Evolutionary conservation across 2,797 vertebrate species (phyloP).

Genomic region (Tamandua tetradactyla): DNA sequence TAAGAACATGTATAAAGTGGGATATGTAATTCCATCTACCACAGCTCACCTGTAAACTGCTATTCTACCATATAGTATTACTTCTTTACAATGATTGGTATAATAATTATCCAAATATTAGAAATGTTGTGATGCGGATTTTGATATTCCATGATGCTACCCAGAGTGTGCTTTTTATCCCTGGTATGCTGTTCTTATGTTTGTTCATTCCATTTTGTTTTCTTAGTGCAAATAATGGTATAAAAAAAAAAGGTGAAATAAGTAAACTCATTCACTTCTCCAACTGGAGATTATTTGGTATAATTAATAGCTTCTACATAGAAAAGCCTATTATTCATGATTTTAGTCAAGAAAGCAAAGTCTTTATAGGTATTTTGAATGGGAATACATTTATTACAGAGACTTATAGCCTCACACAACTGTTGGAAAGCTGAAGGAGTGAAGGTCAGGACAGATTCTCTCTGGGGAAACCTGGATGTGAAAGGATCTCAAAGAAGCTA

Average conservation of each 20-base stretch:
- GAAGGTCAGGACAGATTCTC: background rate
- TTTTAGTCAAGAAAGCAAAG: background rate
- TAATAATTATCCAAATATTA: background rate
- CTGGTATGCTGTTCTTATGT: background rate
- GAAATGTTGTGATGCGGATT: background rate
- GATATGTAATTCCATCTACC: no score
- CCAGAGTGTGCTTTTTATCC: background rate
- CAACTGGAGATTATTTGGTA: background rate
- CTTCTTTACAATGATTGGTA: background rate
- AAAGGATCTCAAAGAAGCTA: background rate
- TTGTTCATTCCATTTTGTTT: background rate
- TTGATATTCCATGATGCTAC: background rate
- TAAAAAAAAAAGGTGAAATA: background rate
- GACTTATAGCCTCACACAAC: background rate
- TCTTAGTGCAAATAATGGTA: background rate
- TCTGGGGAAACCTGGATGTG: background rate
- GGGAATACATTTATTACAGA: background rate
- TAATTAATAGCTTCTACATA: background rate
- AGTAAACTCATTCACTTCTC: background rate
- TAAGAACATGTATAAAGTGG: no score
- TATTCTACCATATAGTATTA: background rate
- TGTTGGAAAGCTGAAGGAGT: background rate
- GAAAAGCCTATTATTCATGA: background rate
- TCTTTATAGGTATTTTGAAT: background rate
- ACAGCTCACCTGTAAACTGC: background rate